Base-by-base conservation (phyloP, 2,113 vertebrate species). In the Phocoena phocoena region DNA sequence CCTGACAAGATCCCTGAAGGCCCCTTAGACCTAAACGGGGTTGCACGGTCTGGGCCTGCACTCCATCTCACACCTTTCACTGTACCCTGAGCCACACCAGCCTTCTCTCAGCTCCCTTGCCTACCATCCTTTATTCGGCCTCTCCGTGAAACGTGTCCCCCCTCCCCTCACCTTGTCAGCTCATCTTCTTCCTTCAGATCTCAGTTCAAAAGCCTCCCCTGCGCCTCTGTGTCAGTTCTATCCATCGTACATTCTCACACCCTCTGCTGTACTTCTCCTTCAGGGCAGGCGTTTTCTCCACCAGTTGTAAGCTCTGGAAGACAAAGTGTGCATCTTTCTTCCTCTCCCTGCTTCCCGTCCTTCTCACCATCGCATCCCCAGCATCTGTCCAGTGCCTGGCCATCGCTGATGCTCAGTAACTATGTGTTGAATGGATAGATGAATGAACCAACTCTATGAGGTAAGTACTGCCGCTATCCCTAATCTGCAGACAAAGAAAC, bases 191-290 rank as follows among this genome's bases (percentile, higher is more conserved):
- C 44, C 63, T 63, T 31, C 31, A 21, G 31, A 8, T 47, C 41
- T 71, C 47, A 58, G 55, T 9, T 76, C 5, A 25, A 60, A 21
- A 63, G 36, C 18, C 9, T 71, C 50, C 41, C 73, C 88, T 53
- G 41, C 4, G 0, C 65, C 68, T 79, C 68, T 25, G 73, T 23
- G 17, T 91, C 67, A 12, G 6, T 41, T 38, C 36, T 14, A 4
- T 25, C 28, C 11, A 0, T 5, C 0, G 2, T 12, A 6, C 1
- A 1, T 44, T 38, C 70, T 31, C 28, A 60, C 7, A 36, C 33
- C 23, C n/a, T 23, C 53, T 26, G 79, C 63, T 44, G 2, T 62
- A 2, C 33, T 73, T 67, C 92, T 58, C 41, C 67, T 63, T 63
- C 53, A 17, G 82, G 86, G 38, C 8, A 65, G 41, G 38, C 15